phyloP scores from a whole-genome alignment of 2,797 vertebrate species.

The Salarias fasciatus region DNA sequence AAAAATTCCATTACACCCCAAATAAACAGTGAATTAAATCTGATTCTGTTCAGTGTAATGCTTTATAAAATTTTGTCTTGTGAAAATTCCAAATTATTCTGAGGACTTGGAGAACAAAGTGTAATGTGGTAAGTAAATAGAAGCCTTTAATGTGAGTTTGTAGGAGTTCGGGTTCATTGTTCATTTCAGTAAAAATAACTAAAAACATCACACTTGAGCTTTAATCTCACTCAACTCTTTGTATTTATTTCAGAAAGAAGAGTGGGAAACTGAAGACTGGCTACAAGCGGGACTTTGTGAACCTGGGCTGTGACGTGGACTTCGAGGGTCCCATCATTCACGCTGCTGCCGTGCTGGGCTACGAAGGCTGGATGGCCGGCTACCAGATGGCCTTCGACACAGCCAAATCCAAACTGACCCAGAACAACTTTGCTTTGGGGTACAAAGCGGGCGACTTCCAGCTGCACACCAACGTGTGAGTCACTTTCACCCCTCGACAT shows the following conservation, averaged over 20 bases:
- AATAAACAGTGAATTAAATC: too few species aligned
- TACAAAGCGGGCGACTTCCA: slow-evolving; percentile 94
- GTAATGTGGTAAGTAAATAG: too few species aligned
- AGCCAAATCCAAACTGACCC: slow-evolving; percentile 91
- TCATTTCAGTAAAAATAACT: too few species aligned
- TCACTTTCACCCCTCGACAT: slow-evolving; percentile 30
- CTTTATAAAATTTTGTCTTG: too few species aligned
- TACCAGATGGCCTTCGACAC: slow-evolving; percentile 97
- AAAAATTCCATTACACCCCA: too few species aligned
- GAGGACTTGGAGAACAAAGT: too few species aligned
- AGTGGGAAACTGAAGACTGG: slow-evolving; percentile 94
- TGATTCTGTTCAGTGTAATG: too few species aligned
- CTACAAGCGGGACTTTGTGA: slow-evolving; percentile 91
- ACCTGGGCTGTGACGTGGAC: slow-evolving; percentile 91
- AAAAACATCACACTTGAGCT: too few species aligned
- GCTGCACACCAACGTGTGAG: slow-evolving; percentile 96
- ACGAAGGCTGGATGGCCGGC: slow-evolving; percentile 94
- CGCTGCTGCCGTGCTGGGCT: slow-evolving; percentile 89
- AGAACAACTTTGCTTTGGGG: slow-evolving; percentile 95
- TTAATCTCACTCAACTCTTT: too few species aligned
- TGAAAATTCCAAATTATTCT: too few species aligned
- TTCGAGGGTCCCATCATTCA: slow-evolving; percentile 93
- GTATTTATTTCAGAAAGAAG: slow-evolving; percentile 92
- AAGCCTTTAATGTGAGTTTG: too few species aligned
- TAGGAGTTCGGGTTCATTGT: too few species aligned